These are phyloP conservation scores for Neelides folsomi DNA, from an alignment of 2,888 invertebrate species.

Conservation along the genomic window DNA sequence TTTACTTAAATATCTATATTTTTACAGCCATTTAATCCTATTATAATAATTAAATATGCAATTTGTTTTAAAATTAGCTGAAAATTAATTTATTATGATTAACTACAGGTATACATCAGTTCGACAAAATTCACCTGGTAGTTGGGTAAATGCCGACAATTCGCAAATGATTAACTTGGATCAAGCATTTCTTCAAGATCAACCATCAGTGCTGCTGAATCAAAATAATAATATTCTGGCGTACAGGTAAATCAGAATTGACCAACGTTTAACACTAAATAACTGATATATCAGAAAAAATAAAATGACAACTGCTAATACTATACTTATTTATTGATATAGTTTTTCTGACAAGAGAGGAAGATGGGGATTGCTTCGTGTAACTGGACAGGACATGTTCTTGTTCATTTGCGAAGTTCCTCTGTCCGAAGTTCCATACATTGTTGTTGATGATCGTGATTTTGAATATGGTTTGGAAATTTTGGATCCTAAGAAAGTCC, in stretches of 20 bases:
- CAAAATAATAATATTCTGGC: conserved; percentile 59
- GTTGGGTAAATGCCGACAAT: conserved; percentile 72
- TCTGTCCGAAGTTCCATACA: conserved; percentile 54
- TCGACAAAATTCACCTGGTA: conserved; percentile 56
- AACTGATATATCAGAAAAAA: too few relatives aligned
- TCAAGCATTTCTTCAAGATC: conserved; percentile 59
- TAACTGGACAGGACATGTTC: conserved; percentile 59
- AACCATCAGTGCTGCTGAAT: conserved; percentile 33
- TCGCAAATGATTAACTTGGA: conserved; percentile 62
- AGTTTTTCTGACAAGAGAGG: conserved; percentile 50
- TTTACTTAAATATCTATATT: too few relatives aligned
- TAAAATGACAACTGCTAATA: not conserved
- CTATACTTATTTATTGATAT: conserved; percentile 15
- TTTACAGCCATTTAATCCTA: too few relatives aligned
- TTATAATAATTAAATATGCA: too few relatives aligned
- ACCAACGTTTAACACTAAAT: too few relatives aligned
- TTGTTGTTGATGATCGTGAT: conserved; percentile 56
- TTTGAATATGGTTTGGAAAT: conserved; percentile 76
- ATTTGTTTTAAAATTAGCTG: too few relatives aligned
- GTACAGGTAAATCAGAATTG: conserved; percentile 62
- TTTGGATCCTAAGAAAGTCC: conserved; percentile 63
- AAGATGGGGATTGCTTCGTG: conserved; percentile 72
- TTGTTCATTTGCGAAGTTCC: conserved; percentile 82
- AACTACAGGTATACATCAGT: conserved; percentile 3
- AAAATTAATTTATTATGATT: too few relatives aligned